Evolutionary conservation across 1,140 invertebrate species (phyloP).

Genomic region (Dendrolimus punctatus): DNA sequence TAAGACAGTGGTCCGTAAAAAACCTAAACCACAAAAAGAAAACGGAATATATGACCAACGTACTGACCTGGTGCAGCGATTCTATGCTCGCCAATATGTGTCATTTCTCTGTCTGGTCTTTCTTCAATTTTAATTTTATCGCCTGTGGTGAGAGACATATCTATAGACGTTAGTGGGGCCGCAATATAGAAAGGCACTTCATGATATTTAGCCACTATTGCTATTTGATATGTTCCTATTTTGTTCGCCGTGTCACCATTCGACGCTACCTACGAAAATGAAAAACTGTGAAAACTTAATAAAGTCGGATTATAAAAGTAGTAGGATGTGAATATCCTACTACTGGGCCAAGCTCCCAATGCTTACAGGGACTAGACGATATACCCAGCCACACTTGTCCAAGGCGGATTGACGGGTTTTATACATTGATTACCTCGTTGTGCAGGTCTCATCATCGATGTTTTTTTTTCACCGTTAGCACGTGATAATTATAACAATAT

Average conservation of each 20-base stretch:
- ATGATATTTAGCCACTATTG: slow-evolving; percentile 93
- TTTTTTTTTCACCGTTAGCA: no score
- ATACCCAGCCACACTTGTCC: no score
- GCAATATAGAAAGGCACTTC: slow-evolving; percentile 96
- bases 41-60: background rate
- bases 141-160: slow-evolving; percentile 85
- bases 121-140: slow-evolving; percentile 95
- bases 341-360: no score
- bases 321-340: no score
- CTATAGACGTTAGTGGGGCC: slow-evolving; percentile 94
- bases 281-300: no score
- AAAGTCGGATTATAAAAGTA: no score
- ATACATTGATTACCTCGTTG: no score
- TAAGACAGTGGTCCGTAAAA: no score
- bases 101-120: slow-evolving; percentile 91
- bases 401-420: no score
- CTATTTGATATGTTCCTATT: slow-evolving; percentile 99
- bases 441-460: no score
- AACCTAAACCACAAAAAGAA: background rate
- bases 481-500: no score
- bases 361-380: no score
- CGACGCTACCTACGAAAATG: slow-evolving; percentile 76
- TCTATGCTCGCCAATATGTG: slow-evolving; percentile 84
- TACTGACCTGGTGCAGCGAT: slow-evolving; percentile 86
- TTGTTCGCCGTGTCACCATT: slow-evolving; percentile 99